Evolutionary conservation across 2,113 vertebrate genomes (phyloP), one percentile per base, ranked within the genome.

Genomic region (Lepus europaeus): DNA sequence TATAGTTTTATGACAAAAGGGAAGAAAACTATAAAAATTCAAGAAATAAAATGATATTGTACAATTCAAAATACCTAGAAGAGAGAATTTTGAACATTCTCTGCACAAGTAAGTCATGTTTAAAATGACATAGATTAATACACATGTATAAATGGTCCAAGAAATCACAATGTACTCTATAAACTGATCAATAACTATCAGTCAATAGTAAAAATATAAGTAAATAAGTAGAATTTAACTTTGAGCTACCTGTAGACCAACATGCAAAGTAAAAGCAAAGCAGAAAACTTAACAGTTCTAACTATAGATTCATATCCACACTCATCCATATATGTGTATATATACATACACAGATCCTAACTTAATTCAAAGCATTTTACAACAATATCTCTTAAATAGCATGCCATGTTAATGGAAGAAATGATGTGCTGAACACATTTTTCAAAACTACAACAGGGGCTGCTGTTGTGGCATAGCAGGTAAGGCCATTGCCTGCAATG

Each of bases 371-470:
- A 91, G 7, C 29, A 90, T 63, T 91, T 85, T 22, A 76, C 5
- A 51, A 66, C 29, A 90, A 70, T 74, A 72, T 19, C 3, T 91
- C 22, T 89, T 86, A 61, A 95, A 81, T 0, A 59, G 3, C 11
- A 39, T 31, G 10, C 59, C 59, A 29, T 51, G 79, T n/a, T 72
- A 64, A 84, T 49, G 73, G n/a, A 91, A 29, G 3, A 8, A 69
- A 27, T 74, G 66, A 83, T 9, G 1, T 0, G n/a, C 14, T 89
- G 10, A 51, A 73, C 33, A 2, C 22, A 66, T 61, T 96, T 74
- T 90, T 59, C 23, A 96, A 95, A 94, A 72, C 33, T 19, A 53
- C 16, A 92, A 56, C 20, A n/a, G 27, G 82, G 10, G 3, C 56
- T 11, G 10, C 17, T 19, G 6, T 3, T 14, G 19, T 59, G 19